phyloP scores from a whole-genome alignment of 2,888 invertebrate genomes.

The Nowickia ferox region DNA sequence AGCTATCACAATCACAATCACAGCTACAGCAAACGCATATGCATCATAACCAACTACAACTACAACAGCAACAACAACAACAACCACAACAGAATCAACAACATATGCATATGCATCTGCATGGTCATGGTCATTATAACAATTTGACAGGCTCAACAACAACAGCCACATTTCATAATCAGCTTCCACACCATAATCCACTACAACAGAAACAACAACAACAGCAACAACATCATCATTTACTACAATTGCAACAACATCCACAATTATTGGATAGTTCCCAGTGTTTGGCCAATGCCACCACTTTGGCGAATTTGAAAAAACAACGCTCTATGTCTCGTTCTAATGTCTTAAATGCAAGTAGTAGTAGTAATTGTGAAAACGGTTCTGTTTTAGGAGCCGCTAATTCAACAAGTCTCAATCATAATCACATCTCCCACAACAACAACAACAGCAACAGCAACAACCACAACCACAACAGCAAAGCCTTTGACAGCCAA shows the following conservation, averaged over 20 bases:
- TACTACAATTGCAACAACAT: slow-evolving; percentile 37
- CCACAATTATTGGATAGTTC: slow-evolving; percentile 58
- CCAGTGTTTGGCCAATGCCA: slow-evolving; percentile 82
- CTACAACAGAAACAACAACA: slow-evolving; percentile 31
- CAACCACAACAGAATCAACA: slow-evolving; percentile 74
- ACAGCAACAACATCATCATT: slow-evolving; percentile 41
- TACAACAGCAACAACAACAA: slow-evolving; percentile 76
- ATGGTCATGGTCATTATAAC: slow-evolving; percentile 70
- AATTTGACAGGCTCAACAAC: slow-evolving; percentile 73
- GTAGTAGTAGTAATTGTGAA: slow-evolving; percentile 78
- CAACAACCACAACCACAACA: slow-evolving; percentile 70
- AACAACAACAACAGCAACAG: slow-evolving; percentile 70
- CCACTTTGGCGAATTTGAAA: slow-evolving; percentile 95
- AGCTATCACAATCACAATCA: slow-evolving; percentile 71
- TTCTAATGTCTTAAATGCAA: slow-evolving; percentile 82
- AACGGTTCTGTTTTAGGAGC: slow-evolving; percentile 83
- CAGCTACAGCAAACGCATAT: slow-evolving; percentile 67
- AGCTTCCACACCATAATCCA: slow-evolving; percentile 70
- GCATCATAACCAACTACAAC: slow-evolving; percentile 63
- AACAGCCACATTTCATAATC: slow-evolving; percentile 74
- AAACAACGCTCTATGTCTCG: slow-evolving; percentile 94
- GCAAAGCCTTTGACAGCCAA: slow-evolving; percentile 59
- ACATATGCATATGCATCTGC: slow-evolving; percentile 72
- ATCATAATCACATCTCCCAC: slow-evolving; percentile 69
- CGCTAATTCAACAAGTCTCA: slow-evolving; percentile 74